A percentile compares a stretch with the other conserved stretches of the same genome.
Conservation (phyloP, 2,888 invertebrate species). For the Pheosia tremula region DNA sequence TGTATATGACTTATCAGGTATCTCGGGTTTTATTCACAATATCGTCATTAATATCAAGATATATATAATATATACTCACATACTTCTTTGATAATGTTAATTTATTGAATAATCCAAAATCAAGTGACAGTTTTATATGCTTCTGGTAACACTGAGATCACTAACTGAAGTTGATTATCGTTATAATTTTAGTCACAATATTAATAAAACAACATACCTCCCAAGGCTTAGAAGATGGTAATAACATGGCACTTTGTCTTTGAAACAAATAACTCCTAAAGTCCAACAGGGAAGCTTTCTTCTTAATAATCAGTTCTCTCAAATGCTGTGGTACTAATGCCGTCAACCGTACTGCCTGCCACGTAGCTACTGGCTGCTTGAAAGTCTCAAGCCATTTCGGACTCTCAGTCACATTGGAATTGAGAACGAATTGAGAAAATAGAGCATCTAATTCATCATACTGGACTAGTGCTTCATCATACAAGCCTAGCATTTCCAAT, state of each 20-base stretch:
- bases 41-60: too few species aligned
- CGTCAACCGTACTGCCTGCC: constrained; percentile 92
- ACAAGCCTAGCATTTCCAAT: constrained; percentile 96
- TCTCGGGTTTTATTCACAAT: too few species aligned
- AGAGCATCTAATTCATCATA: constrained; percentile 98
- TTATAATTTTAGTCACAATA: not conserved
- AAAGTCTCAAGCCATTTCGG: constrained; percentile 94
- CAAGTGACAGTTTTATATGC: too few species aligned
- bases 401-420: constrained; percentile 94
- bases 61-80: too few species aligned
- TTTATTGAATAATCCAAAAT: too few species aligned
- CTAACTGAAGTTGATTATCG: too few species aligned
- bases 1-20: not conserved
- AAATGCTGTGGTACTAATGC: constrained; percentile 84
- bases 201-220: constrained; percentile 84
- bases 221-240: constrained; percentile 90
- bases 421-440: constrained; percentile 97
- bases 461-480: constrained; percentile 97
- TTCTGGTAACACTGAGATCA: too few species aligned
- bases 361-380: constrained; percentile 90
- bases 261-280: constrained; percentile 97
- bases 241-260: constrained; percentile 94
- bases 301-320: constrained; percentile 76
- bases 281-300: constrained; percentile 91
- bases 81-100: too few species aligned